These are phyloP conservation scores for Erethizon dorsatum DNA, from an alignment of 2,797 vertebrate species.

Conservation along the genomic window DNA sequence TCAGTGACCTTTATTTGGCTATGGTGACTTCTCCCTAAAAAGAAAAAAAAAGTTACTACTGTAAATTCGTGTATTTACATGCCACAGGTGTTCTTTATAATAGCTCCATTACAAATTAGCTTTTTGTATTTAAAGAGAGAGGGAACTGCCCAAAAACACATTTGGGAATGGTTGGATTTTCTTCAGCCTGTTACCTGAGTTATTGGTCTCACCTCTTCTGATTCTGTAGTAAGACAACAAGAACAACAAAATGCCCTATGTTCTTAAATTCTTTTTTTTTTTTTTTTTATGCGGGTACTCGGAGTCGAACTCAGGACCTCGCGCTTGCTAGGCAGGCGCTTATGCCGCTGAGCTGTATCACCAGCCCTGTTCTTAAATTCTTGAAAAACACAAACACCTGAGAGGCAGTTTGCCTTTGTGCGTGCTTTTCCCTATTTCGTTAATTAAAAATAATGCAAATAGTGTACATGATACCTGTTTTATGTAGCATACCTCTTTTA, in stretches of 20 bases:
- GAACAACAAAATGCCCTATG: background rate
- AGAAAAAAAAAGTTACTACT: background rate
- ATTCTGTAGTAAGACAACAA: background rate
- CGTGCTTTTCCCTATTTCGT: background rate
- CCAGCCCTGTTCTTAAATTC: background rate
- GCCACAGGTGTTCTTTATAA: background rate
- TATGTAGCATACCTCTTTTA: background rate
- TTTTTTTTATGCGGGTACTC: too few species aligned
- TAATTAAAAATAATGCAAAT: background rate
- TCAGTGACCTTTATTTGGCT: conserved; percentile 50
- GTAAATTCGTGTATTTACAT: background rate
- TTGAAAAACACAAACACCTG: background rate
- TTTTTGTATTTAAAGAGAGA: background rate
- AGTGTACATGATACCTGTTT: background rate
- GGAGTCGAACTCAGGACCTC: too few species aligned
- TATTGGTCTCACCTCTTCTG: background rate
- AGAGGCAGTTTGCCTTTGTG: background rate
- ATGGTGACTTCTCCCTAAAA: background rate
- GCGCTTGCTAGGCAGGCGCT: too few species aligned
- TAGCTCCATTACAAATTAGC: background rate
- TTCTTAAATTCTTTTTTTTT: background rate
- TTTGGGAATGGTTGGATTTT: conserved; percentile 25
- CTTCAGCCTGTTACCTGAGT: background rate
- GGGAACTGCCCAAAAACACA: background rate
- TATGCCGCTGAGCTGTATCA: too few species aligned